Base-by-base conservation (phyloP, 2,888 invertebrate species). In the Yponomeuta plumbellus region DNA sequence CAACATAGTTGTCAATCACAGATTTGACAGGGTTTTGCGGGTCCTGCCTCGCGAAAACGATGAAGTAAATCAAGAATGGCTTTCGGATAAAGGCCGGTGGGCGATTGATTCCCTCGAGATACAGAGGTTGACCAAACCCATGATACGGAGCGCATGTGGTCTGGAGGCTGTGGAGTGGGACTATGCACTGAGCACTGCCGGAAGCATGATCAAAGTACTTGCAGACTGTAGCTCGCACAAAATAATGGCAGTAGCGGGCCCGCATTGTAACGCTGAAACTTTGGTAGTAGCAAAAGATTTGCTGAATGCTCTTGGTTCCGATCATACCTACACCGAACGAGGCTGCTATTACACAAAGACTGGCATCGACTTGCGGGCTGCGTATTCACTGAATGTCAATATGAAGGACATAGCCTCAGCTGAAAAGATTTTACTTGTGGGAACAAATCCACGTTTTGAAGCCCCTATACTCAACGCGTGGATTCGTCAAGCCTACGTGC, bases 381-480 rank as follows among this genome's bases (percentile, higher is more conserved):
- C 74, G n/a, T 91, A 88, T 79, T 83, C 81, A 10, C 70, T 89
- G 3, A 86, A 84, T 69, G 70, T 84, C 78, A 94, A 94, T 58
- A 93, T 99, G 70, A 98, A 98, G 86, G 96, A 98, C 75, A 72
- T 89, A 34, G 73, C 72, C 21, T 70, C 75, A 65, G 97, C 99
- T 20, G 99, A 99, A 87, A 93, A 95, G 70, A 94, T 99, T 68
- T 83, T 99, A 26, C 89, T 99, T 57, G 93, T 99, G 68, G 99
- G 99, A 63, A 98, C 99, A 2, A 99, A 99, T 91, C 98, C 99
- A 2, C 93, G 99, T 71, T 98, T 96, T 80, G 99, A 99, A 88
- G 99, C 99, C 13, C 98, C 99, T 0, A 91, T 99, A 65, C 91
- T 99, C 65, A 99, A 99, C 82, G 95, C 98, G 0, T 94, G 99